Base-by-base conservation (phyloP, 2,888 invertebrate species). In the Xanthia icteritia region DNA sequence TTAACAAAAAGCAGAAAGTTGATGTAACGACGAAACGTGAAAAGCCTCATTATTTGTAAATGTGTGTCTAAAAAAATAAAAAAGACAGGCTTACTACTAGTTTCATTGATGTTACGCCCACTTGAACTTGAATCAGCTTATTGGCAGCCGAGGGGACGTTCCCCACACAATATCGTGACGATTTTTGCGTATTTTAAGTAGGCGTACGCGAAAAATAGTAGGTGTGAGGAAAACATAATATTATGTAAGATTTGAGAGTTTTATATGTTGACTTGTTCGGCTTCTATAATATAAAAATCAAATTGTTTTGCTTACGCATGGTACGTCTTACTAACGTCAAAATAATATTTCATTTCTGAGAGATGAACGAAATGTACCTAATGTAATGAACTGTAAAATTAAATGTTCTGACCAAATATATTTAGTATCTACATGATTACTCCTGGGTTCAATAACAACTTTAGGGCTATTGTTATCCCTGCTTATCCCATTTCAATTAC, bases 101-200 rank as follows among this genome's bases (percentile, higher is more conserved):
- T 68, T 79, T 87, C 82, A 88, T 83, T 89, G 76, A 77, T 64
- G 64, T 45, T 54, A 78, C 82, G 39, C 71, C 79, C 73, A 77
- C 79, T 69, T 36, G 65, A 79, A 86, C 83, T 89, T 79, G 74
- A 86, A 87, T 78, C 74, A 87, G 72, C 76, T 82, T 87, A 86
- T 79, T 87, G 82, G 79, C 79, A 82, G 73, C 61, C 67, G 69
- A 71, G 68, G 54, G 77, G 79, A n/a, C 76, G 74, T 87, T 85
- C 76, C 77, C 75, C 74, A 39, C 6, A 73, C 42, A 36, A 8
- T 68, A 45, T 67, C 8, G 9, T 72, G 72, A 79, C 84, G 80
- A 73, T 75, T 86, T 77, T n/a, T 61, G 31, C 64, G 73, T 72
- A 56, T 74, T 75, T 67, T 31, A 68, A 65, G 84, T 84, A 67